Evolutionary conservation across 2,113 vertebrate genomes (phyloP).

Genomic region (Chaetodon auriga): DNA sequence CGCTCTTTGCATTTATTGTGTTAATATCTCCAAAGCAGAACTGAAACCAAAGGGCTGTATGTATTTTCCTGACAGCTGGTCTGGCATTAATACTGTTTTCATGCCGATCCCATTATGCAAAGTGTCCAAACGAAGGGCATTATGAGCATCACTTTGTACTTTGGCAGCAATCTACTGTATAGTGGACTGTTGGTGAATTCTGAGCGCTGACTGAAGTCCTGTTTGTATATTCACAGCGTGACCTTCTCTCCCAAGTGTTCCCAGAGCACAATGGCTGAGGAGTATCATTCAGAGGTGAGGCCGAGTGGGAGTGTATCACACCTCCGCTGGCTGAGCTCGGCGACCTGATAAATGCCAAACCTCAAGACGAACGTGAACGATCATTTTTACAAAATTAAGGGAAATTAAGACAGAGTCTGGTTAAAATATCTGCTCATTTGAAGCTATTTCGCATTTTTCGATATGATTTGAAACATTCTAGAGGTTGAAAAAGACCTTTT

Average conservation of each 20-base stretch:
- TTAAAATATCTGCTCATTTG: too few relatives aligned
- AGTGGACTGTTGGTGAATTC: conserved; percentile 26
- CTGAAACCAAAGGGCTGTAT: background rate
- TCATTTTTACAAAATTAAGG: too few relatives aligned
- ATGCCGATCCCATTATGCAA: conserved; percentile 22
- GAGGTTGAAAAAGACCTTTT: too few relatives aligned
- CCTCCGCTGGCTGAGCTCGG: too few relatives aligned
- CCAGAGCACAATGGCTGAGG: background rate
- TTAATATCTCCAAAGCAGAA: conserved; percentile 30
- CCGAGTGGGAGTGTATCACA: background rate
- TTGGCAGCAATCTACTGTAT: conserved; percentile 14
- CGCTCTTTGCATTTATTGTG: conserved; percentile 18
- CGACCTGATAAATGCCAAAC: too few relatives aligned
- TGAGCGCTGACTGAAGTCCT: background rate
- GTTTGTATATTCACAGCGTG: conserved; percentile 25
- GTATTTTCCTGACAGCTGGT: conserved; percentile 31
- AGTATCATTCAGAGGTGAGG: conserved; percentile 7
- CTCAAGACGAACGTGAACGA: too few relatives aligned
- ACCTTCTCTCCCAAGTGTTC: conserved; percentile 20
- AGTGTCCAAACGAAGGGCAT: conserved; percentile 38
- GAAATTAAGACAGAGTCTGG: too few relatives aligned
- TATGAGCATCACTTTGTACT: background rate
- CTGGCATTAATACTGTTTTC: conserved; percentile 22
- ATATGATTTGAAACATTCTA: too few relatives aligned
- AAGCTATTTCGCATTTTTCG: too few relatives aligned